A percentile compares a stretch with the other conserved stretches of the same genome.
Evolutionary conservation across 2,797 vertebrate species (phyloP).

Genomic region (Macrochelys suwanniensis): DNA sequence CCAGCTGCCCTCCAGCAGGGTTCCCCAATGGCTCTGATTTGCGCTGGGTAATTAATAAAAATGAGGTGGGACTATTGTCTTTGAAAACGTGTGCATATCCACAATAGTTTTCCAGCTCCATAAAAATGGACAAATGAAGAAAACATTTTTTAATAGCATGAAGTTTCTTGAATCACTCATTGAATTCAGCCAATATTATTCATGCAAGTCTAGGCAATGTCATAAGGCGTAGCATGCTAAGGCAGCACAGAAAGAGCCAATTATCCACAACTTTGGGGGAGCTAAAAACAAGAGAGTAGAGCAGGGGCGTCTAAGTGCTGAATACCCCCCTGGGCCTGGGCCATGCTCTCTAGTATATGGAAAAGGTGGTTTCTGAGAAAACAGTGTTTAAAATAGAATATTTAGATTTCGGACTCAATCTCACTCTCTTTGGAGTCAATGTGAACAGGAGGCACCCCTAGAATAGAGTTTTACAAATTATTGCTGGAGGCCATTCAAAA

Average conservation of each 20-base stretch:
- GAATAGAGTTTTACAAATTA: neutral
- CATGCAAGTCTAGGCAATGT: rapidly evolving
- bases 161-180: neutral
- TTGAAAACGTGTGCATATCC: neutral
- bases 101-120: neutral
- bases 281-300: neutral
- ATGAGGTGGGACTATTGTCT: neutral
- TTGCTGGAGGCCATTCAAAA: neutral
- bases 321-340: rapidly evolving
- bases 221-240: neutral
- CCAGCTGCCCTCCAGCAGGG: neutral
- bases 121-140: neutral
- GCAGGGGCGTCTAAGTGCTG: neutral
- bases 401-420: neutral
- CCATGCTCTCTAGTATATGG: neutral
- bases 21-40: neutral
- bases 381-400: neutral
- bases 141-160: neutral
- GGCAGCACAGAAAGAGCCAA: neutral
- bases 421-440: neutral
- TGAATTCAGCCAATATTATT: neutral
- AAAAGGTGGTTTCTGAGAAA: neutral
- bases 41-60: neutral
- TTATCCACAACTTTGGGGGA: neutral
- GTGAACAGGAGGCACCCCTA: neutral